Conservation (phyloP, 1,140 invertebrate species). For the Cecropterus lyciades region DNA sequence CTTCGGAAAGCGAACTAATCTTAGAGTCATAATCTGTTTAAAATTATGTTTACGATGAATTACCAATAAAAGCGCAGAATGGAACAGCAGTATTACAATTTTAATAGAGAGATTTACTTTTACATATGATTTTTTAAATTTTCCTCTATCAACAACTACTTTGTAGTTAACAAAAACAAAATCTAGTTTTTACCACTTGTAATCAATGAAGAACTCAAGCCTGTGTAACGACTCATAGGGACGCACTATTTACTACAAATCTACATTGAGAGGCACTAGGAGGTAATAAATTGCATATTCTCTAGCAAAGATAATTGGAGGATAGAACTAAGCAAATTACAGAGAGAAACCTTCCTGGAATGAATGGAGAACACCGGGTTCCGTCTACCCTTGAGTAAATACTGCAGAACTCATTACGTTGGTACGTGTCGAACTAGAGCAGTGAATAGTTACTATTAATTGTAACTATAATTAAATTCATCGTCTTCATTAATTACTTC, state of each 20-base stretch:
- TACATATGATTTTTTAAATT: no score
- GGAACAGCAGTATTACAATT: no score
- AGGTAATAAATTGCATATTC: constrained; percentile 8
- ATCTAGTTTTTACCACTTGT: no score
- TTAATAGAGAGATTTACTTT: no score
- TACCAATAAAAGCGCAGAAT: no score
- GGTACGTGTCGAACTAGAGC: neutral
- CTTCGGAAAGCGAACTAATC: no score
- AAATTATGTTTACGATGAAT: no score
- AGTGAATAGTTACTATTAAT: neutral
- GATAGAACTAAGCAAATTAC: constrained; percentile 15
- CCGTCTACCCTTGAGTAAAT: neutral
- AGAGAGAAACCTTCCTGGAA: constrained; percentile 8
- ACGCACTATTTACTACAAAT: neutral
- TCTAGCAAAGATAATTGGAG: constrained; percentile 14
- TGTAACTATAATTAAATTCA: neutral
- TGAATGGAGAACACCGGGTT: neutral
- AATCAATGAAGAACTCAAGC: no score
- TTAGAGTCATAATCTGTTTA: no score
- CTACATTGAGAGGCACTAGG: neutral
- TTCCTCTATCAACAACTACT: no score
- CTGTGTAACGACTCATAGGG: no score
- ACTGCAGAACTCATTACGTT: neutral
- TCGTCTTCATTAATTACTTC: neutral
- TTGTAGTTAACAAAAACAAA: no score